Evolutionary conservation across 2,888 invertebrate genomes (phyloP).

Genomic region (Erebia aethiops): DNA sequence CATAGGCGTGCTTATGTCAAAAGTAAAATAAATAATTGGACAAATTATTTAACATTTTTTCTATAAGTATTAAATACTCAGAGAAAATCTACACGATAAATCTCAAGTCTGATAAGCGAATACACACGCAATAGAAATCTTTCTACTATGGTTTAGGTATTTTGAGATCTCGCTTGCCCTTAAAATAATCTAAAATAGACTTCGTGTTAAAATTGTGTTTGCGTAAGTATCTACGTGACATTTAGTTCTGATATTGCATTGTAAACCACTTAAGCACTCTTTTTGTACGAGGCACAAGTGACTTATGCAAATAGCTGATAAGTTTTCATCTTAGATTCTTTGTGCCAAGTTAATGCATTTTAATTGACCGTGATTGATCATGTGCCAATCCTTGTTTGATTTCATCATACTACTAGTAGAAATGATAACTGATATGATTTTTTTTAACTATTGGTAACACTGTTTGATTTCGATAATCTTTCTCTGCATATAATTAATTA

Average conservation of each 20-base stretch:
- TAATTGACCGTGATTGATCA: constrained; percentile 25
- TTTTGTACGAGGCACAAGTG: constrained; percentile 28
- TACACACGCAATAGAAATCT: no score
- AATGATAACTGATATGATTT: not conserved
- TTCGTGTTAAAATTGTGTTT: constrained; percentile 18
- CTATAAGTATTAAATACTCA: no score
- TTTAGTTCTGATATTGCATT: constrained; percentile 19
- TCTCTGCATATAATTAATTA: no score
- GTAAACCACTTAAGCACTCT: constrained; percentile 17
- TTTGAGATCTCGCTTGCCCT: not conserved
- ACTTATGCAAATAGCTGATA: constrained; percentile 35
- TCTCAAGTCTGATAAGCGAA: no score
- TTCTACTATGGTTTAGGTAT: no score
- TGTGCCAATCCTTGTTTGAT: constrained; percentile 1
- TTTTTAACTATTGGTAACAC: not conserved
- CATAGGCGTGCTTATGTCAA: no score
- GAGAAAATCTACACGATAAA: no score
- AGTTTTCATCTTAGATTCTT: constrained; percentile 23
- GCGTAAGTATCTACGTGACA: constrained; percentile 22
- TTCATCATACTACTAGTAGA: not conserved
- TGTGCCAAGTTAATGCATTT: constrained; percentile 9
- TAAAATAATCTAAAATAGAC: constrained; percentile 11
- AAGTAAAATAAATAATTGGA: no score
- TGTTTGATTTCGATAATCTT: no score
- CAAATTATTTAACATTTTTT: no score